Evolutionary conservation across 2,888 invertebrate species (phyloP).

Genomic region (Hemaris fuciformis): DNA sequence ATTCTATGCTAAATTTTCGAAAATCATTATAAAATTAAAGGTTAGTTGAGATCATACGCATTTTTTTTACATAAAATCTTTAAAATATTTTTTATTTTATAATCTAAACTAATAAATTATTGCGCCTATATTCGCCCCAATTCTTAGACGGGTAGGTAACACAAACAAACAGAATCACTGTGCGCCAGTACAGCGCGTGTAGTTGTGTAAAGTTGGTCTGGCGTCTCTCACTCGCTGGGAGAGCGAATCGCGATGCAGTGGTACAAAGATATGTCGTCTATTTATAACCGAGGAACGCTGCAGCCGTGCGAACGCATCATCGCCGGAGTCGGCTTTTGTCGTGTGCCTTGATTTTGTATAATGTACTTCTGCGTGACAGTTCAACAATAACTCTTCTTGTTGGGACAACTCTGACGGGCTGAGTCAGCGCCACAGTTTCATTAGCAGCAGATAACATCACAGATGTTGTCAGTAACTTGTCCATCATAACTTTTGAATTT

Average conservation of each 20-base stretch:
- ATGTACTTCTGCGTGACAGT: constrained; percentile 31
- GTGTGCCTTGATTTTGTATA: constrained; percentile 53
- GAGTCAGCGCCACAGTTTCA: constrained; percentile 10
- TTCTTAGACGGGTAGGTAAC: constrained; percentile 44
- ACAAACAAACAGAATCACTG: constrained; percentile 53
- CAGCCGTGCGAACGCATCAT: constrained; percentile 61
- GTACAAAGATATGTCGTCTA: constrained; percentile 74
- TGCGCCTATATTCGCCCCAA: constrained; percentile 11
- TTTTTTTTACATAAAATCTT: too few relatives aligned
- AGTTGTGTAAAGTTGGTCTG: constrained; percentile 53
- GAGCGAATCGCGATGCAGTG: constrained; percentile 60
- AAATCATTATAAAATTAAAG: too few relatives aligned
- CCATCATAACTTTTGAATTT: background rate
- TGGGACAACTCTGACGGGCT: constrained; percentile 3
- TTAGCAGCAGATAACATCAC: constrained; percentile 6
- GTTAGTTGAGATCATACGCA: too few relatives aligned
- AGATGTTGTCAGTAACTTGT: background rate
- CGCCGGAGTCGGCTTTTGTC: constrained; percentile 53
- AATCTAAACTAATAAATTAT: background rate
- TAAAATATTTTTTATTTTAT: too few relatives aligned
- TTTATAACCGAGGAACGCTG: constrained; percentile 70
- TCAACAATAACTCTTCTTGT: constrained; percentile 15
- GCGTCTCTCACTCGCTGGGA: constrained; percentile 69
- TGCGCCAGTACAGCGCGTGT: constrained; percentile 27
- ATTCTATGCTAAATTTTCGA: too few relatives aligned